A percentile compares a stretch with the other conserved stretches of the same genome.
phyloP scores from a whole-genome alignment of 53 echinoderm and acorn worm genomes.

The Henricia sp. region DNA sequence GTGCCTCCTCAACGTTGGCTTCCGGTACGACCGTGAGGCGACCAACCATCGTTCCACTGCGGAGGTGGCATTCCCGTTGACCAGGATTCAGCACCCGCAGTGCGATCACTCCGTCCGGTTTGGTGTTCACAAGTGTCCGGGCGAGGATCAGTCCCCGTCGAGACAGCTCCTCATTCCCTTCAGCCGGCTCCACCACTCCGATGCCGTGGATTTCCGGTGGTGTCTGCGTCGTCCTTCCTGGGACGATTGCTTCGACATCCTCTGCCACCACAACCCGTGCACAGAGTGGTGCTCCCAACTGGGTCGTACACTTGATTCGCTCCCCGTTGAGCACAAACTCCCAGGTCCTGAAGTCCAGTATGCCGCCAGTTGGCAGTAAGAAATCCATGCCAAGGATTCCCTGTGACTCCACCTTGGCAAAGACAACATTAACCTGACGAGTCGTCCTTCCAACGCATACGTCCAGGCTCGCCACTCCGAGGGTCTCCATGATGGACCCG shows the following conservation, averaged over 20 bases:
- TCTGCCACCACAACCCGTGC: conserved; percentile 23
- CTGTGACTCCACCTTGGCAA: conserved; percentile 60
- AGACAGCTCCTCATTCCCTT: not conserved
- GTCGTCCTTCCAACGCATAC: conserved; percentile 24
- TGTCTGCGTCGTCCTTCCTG: not conserved
- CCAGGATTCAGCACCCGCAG: not conserved
- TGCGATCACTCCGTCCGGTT: not conserved
- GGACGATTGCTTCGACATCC: conserved; percentile 21
- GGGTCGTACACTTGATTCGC: conserved; percentile 3
- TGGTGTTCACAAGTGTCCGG: too few relatives aligned
- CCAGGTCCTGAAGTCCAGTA: conserved; percentile 23
- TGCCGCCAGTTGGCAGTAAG: not conserved
- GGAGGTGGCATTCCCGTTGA: conserved; percentile 11
- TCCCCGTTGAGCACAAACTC: conserved; percentile 34
- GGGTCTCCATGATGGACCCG: conserved; percentile 18
- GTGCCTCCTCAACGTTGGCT: not conserved
- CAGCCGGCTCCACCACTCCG: not conserved
- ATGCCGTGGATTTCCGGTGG: not conserved
- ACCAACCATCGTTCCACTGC: not conserved
- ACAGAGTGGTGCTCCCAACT: conserved; percentile 10
- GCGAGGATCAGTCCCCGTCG: not conserved
- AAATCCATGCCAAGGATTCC: conserved; percentile 57
- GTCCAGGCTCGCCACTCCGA: conserved; percentile 51
- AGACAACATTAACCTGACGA: conserved; percentile 31
- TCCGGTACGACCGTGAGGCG: not conserved